These are phyloP conservation scores for Palaemon carinicauda DNA, from an alignment of 1,140 invertebrate species.

Conservation along the genomic window DNA sequence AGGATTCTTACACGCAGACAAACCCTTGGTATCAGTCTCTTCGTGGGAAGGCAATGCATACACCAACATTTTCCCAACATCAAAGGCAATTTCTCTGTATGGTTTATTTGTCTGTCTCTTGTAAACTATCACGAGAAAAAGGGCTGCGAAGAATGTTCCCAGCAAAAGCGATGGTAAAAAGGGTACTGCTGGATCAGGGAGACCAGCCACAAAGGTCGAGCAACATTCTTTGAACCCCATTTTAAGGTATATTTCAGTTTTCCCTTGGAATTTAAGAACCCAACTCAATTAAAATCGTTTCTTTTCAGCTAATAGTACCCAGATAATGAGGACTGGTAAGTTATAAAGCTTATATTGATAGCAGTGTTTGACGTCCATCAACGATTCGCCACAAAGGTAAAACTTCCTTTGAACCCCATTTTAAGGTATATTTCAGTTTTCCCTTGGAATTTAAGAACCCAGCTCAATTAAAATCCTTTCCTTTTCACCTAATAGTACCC, in stretches of 20 bases:
- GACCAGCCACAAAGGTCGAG: neutral
- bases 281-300: no score
- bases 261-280: no score
- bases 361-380: no score
- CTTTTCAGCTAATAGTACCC: no score
- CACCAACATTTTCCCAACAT: neutral
- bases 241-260: neutral
- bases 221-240: slow-evolving; percentile 38
- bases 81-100: neutral
- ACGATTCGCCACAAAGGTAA: no score
- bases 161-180: slow-evolving; percentile 6
- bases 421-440: no score
- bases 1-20: neutral
- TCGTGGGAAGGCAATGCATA: neutral
- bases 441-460: no score
- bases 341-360: no score
- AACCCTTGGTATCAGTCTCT: neutral
- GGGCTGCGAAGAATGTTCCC: neutral
- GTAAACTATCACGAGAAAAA: slow-evolving; percentile 24
- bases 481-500: no score
- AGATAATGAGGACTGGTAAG: no score
- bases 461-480: no score
- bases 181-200: slow-evolving; percentile 22
- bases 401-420: no score
- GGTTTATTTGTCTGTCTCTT: slow-evolving; percentile 28